Base-by-base conservation (phyloP, 2,113 vertebrate species). In the Leptodactylus fuscus region DNA sequence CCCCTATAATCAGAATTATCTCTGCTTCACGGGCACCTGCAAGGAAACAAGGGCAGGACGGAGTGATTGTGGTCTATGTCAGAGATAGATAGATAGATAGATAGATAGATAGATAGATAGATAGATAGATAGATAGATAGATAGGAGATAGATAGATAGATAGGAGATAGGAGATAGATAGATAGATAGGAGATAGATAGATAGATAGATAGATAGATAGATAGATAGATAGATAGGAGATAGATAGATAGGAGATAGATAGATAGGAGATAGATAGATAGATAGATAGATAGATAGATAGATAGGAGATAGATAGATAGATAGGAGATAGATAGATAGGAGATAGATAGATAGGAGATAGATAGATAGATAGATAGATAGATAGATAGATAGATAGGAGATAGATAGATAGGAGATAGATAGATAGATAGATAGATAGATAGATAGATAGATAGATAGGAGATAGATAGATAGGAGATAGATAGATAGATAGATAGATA, bases 31-130 rank as follows among this genome's bases (percentile, higher is more conserved):
- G 3, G 44, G 46, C 58, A 32, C 0, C 79, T 13, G 2, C 38
- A 48, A 36, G 38, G 73, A 24, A 75, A 75, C 48, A 15, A 49
- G 73, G 46, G 44, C 73, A 9, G 27, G 9, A 27, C 0, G 5
- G 1, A 18, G 2, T 3, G 15, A 20, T 20, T 3, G 4, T 24
- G n/a, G 29, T 27, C 24, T 60, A 11, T 58, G 53, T 10, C 5
- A 36, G 15, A 34, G 74, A 77, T 32, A 53, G 74, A 77, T 51
- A 76, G 46, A 51, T 51, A 51, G 74, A 76, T 76, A 76, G 74
- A 76, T 32, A 76, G 74, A 76, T 76, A 76, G 46, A 76, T 51
- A 76, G 74, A 51, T 76, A 76, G 27, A 79, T 78, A 36, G 48
- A 78, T 29, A 36, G 22, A 78, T 55, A 60, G 18, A 62, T 80